These are phyloP conservation scores for Cyphomyrus plagiostoma DNA, from an alignment of 2,113 vertebrate species.

Conservation along the genomic window DNA sequence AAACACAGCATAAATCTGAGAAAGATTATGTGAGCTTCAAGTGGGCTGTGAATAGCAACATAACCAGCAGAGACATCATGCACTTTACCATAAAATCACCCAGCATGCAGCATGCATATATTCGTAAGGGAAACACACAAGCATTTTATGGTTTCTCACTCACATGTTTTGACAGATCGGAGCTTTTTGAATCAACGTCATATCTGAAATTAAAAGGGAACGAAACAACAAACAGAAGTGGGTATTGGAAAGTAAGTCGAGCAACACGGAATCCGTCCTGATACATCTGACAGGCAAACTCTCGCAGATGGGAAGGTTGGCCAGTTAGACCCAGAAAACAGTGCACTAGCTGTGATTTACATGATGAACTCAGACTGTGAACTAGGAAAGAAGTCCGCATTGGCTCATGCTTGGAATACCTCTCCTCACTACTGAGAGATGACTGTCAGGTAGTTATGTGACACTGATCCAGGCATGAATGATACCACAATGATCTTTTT, in stretches of 20 bases:
- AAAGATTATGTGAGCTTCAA: constrained; percentile 41
- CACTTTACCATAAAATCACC: constrained; percentile 16
- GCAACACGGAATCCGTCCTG: not conserved
- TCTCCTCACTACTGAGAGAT: not conserved
- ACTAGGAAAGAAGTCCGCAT: not conserved
- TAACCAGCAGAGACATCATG: constrained; percentile 35
- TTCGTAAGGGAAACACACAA: constrained; percentile 4
- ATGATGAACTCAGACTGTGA: not conserved
- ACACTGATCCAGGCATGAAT: not conserved
- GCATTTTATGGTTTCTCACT: constrained; percentile 49
- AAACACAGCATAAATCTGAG: constrained; percentile 15
- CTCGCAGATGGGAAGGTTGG: not conserved
- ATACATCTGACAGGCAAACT: not conserved
- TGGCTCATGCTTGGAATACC: not conserved
- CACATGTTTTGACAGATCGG: constrained; percentile 88
- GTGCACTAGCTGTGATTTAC: not conserved
- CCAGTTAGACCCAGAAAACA: not conserved
- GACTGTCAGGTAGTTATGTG: not conserved
- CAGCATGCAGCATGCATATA: not conserved
- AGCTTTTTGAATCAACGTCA: constrained; percentile 90
- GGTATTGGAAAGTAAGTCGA: not conserved
- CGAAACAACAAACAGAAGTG: constrained; percentile 12
- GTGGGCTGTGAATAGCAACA: constrained; percentile 46
- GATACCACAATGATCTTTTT: not conserved
- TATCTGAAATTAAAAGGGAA: constrained; percentile 67